Evolutionary conservation across 1,140 invertebrate genomes (phyloP).

Genomic region (Dinoponera quadriceps): DNA sequence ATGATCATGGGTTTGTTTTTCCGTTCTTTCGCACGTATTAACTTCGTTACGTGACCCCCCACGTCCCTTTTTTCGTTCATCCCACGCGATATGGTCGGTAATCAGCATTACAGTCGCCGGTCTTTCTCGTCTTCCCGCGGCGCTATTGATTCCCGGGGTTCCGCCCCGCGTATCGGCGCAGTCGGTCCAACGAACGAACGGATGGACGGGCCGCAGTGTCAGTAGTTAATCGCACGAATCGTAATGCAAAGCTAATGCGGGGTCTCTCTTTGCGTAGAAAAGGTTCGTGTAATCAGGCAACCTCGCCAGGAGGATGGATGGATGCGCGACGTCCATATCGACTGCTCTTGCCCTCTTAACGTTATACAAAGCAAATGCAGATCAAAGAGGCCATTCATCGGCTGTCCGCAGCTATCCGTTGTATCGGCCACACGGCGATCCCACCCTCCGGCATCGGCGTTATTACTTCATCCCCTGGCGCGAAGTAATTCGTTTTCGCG

Average conservation of each 20-base stretch:
- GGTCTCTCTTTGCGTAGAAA: constrained; percentile 56
- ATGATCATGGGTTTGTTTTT: background rate
- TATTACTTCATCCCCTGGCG: constrained; percentile 76
- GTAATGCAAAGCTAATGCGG: constrained; percentile 36
- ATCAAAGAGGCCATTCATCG: constrained; percentile 83
- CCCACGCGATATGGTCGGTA: background rate
- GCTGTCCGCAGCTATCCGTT: constrained; percentile 65
- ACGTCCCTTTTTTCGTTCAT: constrained; percentile 5
- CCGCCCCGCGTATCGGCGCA: constrained; percentile 20
- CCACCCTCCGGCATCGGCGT: constrained; percentile 76
- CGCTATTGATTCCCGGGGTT: constrained; percentile 24
- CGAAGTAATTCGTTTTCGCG: constrained; percentile 56
- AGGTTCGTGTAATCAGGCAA: constrained; percentile 56
- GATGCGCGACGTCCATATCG: constrained; percentile 38
- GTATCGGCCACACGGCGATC: constrained; percentile 67
- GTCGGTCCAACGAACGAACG: background rate
- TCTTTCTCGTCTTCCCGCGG: constrained; percentile 13
- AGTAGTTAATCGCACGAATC: constrained; percentile 54
- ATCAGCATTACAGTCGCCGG: constrained; percentile 51
- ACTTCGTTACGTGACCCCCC: background rate
- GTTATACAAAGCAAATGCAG: constrained; percentile 74
- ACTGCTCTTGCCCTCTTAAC: constrained; percentile 51
- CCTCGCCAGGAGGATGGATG: constrained; percentile 5
- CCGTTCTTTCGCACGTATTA: background rate
- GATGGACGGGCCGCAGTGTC: background rate